phyloP scores from a whole-genome alignment of 2,797 vertebrate genomes.

The Pelobates cultripes region DNA sequence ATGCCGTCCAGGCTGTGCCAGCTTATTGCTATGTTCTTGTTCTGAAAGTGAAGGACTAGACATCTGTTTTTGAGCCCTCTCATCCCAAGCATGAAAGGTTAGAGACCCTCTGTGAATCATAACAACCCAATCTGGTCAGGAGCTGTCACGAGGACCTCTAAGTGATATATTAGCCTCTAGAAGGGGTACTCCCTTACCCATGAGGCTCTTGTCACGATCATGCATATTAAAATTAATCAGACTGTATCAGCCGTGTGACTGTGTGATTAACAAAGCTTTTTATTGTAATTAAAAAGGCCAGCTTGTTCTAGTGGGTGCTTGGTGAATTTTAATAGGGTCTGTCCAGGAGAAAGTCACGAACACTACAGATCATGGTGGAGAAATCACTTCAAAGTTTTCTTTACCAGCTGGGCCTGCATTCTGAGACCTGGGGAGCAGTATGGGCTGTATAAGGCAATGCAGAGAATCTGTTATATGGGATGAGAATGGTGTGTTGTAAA shows the following conservation, averaged over 20 bases:
- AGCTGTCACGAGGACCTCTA: conserved; percentile 57
- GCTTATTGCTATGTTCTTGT: conserved; percentile 59
- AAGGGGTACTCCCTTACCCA: conserved; percentile 63
- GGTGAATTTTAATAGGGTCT: conserved; percentile 80
- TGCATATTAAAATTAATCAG: conserved; percentile 82
- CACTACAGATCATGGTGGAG: conserved; percentile 63
- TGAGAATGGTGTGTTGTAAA: no score
- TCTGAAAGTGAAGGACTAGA: conserved; percentile 65
- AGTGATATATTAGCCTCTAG: conserved; percentile 60
- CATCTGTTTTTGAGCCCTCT: conserved; percentile 75
- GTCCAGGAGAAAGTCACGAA: neutral
- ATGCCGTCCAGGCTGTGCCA: conserved; percentile 51
- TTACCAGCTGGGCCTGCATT: conserved; percentile 71
- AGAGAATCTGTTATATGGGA: no score
- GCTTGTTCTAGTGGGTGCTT: conserved; percentile 73
- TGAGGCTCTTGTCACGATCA: conserved; percentile 69
- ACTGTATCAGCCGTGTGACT: conserved; percentile 66
- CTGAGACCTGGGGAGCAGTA: neutral
- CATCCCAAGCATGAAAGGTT: conserved; percentile 63
- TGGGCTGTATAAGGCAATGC: no score
- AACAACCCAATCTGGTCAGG: conserved; percentile 68
- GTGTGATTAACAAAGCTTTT: conserved; percentile 68
- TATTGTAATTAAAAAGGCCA: conserved; percentile 72
- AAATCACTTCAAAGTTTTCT: conserved; percentile 75
- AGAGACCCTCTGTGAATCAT: conserved; percentile 67